Base-by-base conservation (phyloP, 2,113 vertebrate genomes). In the Dasypus novemcinctus region DNA sequence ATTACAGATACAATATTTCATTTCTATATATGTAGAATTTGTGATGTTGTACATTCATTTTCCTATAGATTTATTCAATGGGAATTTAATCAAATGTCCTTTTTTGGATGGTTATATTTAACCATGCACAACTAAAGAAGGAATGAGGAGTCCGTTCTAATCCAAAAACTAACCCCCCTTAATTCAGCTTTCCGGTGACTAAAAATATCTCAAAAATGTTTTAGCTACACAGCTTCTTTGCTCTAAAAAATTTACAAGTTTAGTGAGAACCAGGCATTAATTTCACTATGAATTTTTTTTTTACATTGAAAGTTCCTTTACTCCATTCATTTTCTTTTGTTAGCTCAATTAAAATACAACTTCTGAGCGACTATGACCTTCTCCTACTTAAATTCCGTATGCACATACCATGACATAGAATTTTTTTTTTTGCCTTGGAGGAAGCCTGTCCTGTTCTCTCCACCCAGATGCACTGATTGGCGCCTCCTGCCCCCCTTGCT, bases 381-480 rank as follows among this genome's bases (percentile, higher is more conserved):
- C 49, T 12, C 59, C 66, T 86, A 41, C 75, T 96, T 81, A 85
- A 97, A 88, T 95, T 59, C 38, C 1, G 82, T n/a, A 75, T 68
- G 84, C 0, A 18, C 7, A 64, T 5, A 57, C 54, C 1, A 31
- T 33, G 49, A 69, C 23, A 41, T 2, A 21, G 5, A 63, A 57
- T 85, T 59, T 66, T 76, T 68, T n/a, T n/a, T 54, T 76, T n/a
- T 59, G 49, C 49, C 87, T 64, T 68, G 21, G 49, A 87, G 84
- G 71, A 97, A 97, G 89, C 93, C 94, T 0, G 14, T 94, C 95
- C 97, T 97, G 83, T 98, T 98, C 98, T 98, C 96, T 61, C 88
- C 91, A 92, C 74, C 83, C 87, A 63, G 81, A 97, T 54, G 97
- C 41, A 29, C 95, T 96, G 96, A 95, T 94, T 97, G 89, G 97